Conservation (phyloP, 1,140 invertebrate species). For the Drosophila lowei region DNA sequence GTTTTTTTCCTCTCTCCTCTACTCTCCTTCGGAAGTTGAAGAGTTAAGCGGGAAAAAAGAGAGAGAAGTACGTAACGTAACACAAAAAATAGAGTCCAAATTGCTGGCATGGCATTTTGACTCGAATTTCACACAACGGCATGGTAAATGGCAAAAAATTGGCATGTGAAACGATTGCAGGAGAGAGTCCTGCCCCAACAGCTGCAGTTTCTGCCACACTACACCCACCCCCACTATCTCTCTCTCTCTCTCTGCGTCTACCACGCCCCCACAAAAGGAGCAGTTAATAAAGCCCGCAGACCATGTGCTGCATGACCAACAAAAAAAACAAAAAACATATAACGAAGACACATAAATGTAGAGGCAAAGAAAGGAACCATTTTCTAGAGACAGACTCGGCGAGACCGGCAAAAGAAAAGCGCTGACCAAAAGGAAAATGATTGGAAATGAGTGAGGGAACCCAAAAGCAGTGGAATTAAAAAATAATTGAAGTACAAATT, state of each 20-base stretch:
- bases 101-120: conserved; percentile 46
- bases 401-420: not conserved
- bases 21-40: conserved; percentile 25
- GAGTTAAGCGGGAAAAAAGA: conserved; percentile 33
- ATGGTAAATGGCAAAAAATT: conserved; percentile 38
- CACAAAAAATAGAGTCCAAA: conserved; percentile 27
- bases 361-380: conserved; percentile 1
- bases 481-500: too few relatives aligned
- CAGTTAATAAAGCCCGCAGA: conserved; percentile 71
- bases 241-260: too few relatives aligned
- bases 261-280: conserved; percentile 45
- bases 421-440: not conserved
- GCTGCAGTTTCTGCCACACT: not conserved
- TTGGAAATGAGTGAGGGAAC: not conserved
- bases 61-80: too few relatives aligned
- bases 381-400: not conserved
- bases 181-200: not conserved
- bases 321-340: conserved; percentile 1
- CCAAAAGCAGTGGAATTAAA: too few relatives aligned
- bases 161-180: conserved; percentile 39
- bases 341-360: too few relatives aligned
- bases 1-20: conserved; percentile 24
- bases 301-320: conserved; percentile 55
- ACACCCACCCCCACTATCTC: too few relatives aligned
- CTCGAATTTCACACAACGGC: conserved; percentile 39